Evolutionary conservation across 2,797 vertebrate species (phyloP), one percentile per base, ranked within the genome.

Genomic region (Fratercula arctica): DNA sequence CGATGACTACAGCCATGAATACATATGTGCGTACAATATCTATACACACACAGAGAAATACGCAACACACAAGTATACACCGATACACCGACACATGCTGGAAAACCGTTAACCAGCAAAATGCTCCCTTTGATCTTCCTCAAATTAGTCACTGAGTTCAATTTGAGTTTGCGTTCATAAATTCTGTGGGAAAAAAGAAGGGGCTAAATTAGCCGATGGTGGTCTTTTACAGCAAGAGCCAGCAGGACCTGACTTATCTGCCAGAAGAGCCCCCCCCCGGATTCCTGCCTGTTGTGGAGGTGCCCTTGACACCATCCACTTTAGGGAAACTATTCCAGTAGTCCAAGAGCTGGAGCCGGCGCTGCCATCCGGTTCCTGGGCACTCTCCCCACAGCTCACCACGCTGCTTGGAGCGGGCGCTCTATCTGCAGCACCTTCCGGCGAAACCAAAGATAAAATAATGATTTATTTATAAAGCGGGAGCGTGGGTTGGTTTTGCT

Each of bases 231-330:
- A 69, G 13, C 13, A 68, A 54, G n/a, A 75, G 57, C 53, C 41
- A 15, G 23, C 46, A 45, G 29, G 59, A 48, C 28, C 57, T 7
- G 37, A 14, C 23, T 59, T 20, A 72, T 45, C 68, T 18, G 68
- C 17, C 33, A 31, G n/a, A 37, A 39, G 23, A 56, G 35, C 18
- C 5, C 11, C 29, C 7, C 7, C 20, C 16, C 12, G 13, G 48
- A 28, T 11, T 59, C 50, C 75, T 41, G 76, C 61, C 64, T 46
- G 68, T 9, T 43, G 6, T 33, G 46, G 93, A 94, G 94, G 85
- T 95, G 94, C 84, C 95, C 89, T 79, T 79, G 93, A 46, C 95
- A 89, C 54, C 93, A 82, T 66, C 56, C 72, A 39, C 16, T 23
- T 29, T 1, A 26, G 1, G 60, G 85, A 76, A 87, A 89, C 25